These are phyloP conservation scores for Sylvilagus floridanus DNA, from an alignment of 2,797 vertebrate species.

Conservation along the genomic window DNA sequence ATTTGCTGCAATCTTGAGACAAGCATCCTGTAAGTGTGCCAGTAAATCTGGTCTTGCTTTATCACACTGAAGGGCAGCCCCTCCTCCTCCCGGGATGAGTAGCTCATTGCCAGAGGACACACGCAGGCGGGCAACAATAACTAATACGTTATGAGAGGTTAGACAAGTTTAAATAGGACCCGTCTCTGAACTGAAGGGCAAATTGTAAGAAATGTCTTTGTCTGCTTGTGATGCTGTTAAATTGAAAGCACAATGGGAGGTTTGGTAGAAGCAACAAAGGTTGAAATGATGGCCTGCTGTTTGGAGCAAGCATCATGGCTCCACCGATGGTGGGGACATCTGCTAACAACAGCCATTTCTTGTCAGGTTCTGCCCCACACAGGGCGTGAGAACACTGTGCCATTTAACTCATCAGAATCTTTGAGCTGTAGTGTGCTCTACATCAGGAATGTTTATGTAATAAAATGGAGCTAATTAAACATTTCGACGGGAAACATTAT, in stretches of 20 bases:
- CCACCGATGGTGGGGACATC: conserved; percentile 86
- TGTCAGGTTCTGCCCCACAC: conserved; percentile 87
- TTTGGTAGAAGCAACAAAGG: conserved; percentile 86
- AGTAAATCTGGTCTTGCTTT: conserved; percentile 87
- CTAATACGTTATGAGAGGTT: conserved; percentile 86
- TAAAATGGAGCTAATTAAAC: conserved; percentile 91
- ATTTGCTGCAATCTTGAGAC: conserved; percentile 87
- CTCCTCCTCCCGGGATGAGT: conserved; percentile 75
- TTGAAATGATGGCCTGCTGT: conserved; percentile 88
- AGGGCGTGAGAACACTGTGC: conserved; percentile 81
- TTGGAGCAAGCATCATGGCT: conserved; percentile 86
- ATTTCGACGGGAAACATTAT: conserved; percentile 92
- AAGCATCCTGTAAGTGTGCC: conserved; percentile 86
- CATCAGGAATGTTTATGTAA: conserved; percentile 89
- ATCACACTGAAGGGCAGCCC: conserved; percentile 85
- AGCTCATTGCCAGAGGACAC: conserved; percentile 83
- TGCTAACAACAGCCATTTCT: conserved; percentile 86
- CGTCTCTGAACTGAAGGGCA: conserved; percentile 86
- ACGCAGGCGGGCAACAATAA: conserved; percentile 84
- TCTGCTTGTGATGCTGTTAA: conserved; percentile 87
- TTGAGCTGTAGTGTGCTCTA: conserved; percentile 78
- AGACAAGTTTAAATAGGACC: conserved; percentile 88
- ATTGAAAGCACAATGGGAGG: conserved; percentile 88
- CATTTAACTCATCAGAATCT: conserved; percentile 86
- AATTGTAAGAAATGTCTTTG: conserved; percentile 88